Evolutionary conservation across 37 sponge, comb jelly and placozoan genomes (phyloP).

Genomic region (Hexactinellida sp.): DNA sequence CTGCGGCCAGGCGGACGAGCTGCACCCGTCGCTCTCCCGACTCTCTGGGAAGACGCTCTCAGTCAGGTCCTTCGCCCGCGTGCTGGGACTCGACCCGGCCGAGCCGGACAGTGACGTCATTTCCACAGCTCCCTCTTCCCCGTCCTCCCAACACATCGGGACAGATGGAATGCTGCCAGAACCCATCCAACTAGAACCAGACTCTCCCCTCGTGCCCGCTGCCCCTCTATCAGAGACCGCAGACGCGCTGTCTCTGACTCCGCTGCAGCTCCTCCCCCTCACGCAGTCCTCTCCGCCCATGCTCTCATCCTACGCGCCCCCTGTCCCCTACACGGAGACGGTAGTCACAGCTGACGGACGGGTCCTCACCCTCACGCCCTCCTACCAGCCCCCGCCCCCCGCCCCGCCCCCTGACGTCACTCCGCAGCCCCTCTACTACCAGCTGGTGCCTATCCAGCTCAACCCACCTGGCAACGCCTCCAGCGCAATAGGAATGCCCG

Average conservation of each 20-base stretch:
- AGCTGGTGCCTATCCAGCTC: conserved; percentile 3
- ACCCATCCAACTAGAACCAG: background rate
- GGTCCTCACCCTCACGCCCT: background rate
- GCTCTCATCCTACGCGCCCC: background rate
- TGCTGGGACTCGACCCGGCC: background rate
- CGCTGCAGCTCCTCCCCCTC: background rate
- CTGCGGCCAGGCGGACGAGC: background rate
- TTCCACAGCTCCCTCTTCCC: background rate
- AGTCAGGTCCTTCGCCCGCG: background rate
- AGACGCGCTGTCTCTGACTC: background rate
- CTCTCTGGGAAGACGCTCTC: background rate
- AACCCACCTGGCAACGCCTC: background rate
- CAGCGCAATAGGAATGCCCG: background rate
- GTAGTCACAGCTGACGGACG: conserved; percentile 1
- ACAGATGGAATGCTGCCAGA: background rate
- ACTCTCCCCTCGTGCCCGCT: background rate
- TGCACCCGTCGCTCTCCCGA: background rate
- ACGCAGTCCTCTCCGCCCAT: background rate
- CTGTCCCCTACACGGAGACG: background rate
- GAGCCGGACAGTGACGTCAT: background rate
- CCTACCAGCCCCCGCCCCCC: background rate
- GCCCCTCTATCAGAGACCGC: background rate
- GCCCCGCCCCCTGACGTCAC: background rate
- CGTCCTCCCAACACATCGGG: too few species aligned
- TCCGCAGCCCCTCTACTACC: conserved; percentile 4